phyloP scores from a whole-genome alignment of 1,140 invertebrate species.

The Metopolophium dirhodum region DNA sequence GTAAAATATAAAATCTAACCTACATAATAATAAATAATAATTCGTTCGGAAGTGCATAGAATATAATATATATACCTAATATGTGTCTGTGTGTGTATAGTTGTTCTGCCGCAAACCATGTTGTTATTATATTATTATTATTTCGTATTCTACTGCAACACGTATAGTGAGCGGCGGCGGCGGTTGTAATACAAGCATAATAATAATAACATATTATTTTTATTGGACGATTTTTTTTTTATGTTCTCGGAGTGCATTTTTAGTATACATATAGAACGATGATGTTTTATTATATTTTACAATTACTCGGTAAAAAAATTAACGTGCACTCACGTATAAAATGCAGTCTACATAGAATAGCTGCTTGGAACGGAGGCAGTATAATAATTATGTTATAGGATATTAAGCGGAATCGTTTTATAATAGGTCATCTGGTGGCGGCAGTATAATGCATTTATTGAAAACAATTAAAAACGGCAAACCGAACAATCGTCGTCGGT shows the following conservation, averaged over 20 bases:
- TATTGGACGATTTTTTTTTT: constrained; percentile 5
- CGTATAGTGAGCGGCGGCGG: neutral
- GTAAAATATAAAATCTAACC: constrained; percentile 19
- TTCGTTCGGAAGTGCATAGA: neutral
- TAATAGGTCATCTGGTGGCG: neutral
- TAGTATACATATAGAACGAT: neutral
- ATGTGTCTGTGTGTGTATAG: neutral
- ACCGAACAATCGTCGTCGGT: neutral
- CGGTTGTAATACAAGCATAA: neutral
- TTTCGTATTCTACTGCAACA: neutral
- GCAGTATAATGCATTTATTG: neutral
- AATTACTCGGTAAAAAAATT: neutral
- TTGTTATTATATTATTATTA: constrained; percentile 17
- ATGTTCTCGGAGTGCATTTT: neutral
- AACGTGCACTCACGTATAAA: constrained; percentile 29
- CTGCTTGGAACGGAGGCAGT: neutral
- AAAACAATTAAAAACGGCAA: constrained; percentile 23
- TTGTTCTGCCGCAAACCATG: constrained; percentile 2
- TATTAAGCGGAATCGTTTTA: constrained; percentile 36
- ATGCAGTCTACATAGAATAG: neutral
- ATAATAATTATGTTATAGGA: neutral
- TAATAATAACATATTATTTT: constrained; percentile 35
- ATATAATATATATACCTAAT: neutral
- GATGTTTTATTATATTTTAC: constrained; percentile 15
- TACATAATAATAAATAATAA: constrained; percentile 19